phyloP scores from a whole-genome alignment of 2,113 vertebrate genomes.

The Rousettus leschenaultii region DNA sequence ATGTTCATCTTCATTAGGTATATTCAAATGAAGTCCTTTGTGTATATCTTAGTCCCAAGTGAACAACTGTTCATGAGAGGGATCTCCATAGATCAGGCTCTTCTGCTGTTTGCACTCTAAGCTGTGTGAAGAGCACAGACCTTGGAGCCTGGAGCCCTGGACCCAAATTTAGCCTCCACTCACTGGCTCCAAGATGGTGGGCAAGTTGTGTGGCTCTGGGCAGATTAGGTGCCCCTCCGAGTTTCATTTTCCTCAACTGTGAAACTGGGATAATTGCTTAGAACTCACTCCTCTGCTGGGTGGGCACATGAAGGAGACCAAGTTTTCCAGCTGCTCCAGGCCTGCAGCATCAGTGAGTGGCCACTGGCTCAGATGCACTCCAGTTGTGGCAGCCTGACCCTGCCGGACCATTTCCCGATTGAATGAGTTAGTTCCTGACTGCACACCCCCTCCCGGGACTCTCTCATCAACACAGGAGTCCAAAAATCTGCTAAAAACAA shows the following conservation, averaged over 20 bases:
- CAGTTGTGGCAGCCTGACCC: too few relatives aligned
- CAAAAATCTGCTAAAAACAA: too few relatives aligned
- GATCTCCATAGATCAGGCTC: neutral
- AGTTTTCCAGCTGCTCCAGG: neutral
- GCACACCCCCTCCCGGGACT: too few relatives aligned
- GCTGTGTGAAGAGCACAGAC: neutral
- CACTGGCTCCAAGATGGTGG: neutral
- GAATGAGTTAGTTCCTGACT: too few relatives aligned
- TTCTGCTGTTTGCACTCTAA: neutral
- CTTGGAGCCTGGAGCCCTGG: neutral
- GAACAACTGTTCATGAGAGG: neutral
- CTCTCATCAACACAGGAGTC: too few relatives aligned
- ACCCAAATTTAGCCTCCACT: neutral
- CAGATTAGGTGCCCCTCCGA: accelerated
- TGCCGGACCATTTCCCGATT: too few relatives aligned
- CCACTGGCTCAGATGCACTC: accelerated
- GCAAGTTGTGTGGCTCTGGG: neutral
- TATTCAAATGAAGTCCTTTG: neutral
- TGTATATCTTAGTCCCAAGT: neutral
- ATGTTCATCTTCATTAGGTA: neutral
- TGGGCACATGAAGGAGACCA: neutral
- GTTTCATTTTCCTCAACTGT: neutral
- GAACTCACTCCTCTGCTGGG: neutral
- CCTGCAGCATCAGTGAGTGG: neutral
- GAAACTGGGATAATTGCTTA: neutral